Conservation (phyloP, 2,797 vertebrate species). For the Pelochelys cantorii region DNA sequence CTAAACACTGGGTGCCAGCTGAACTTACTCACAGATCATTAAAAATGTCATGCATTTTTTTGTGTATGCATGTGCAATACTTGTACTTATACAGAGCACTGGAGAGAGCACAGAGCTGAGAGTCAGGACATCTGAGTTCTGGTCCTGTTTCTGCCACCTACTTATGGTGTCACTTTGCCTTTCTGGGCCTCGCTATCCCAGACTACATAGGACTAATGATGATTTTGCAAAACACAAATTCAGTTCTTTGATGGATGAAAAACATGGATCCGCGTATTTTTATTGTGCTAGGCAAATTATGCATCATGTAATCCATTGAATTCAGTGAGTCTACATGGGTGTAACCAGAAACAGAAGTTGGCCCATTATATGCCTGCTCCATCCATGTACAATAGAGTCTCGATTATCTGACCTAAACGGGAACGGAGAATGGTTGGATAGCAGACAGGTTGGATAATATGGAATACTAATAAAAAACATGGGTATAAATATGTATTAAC, state of each 20-base stretch:
- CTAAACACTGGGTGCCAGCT: constrained; percentile 69
- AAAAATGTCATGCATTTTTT: constrained; percentile 56
- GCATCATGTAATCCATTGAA: background rate
- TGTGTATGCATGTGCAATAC: background rate
- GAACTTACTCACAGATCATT: constrained; percentile 62
- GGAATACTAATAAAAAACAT: too few relatives aligned
- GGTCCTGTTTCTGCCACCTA: rapidly evolving
- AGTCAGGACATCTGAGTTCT: background rate
- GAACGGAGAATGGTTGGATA: too few relatives aligned
- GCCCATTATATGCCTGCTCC: rapidly evolving
- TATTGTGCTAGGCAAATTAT: background rate
- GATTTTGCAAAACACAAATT: too few relatives aligned
- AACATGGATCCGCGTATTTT: background rate
- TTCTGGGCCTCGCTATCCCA: background rate
- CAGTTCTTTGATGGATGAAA: background rate
- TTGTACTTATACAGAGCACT: background rate
- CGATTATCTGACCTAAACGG: too few relatives aligned
- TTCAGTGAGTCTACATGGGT: rapidly evolving
- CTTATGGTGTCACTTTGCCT: background rate
- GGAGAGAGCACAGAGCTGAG: background rate
- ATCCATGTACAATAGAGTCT: background rate
- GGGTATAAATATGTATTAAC: too few relatives aligned
- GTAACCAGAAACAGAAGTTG: background rate
- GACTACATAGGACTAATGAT: background rate
- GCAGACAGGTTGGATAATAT: too few relatives aligned